These are phyloP conservation scores for Myotis findleyi DNA, from an alignment of 2,797 vertebrate genomes.

Conservation along the genomic window DNA sequence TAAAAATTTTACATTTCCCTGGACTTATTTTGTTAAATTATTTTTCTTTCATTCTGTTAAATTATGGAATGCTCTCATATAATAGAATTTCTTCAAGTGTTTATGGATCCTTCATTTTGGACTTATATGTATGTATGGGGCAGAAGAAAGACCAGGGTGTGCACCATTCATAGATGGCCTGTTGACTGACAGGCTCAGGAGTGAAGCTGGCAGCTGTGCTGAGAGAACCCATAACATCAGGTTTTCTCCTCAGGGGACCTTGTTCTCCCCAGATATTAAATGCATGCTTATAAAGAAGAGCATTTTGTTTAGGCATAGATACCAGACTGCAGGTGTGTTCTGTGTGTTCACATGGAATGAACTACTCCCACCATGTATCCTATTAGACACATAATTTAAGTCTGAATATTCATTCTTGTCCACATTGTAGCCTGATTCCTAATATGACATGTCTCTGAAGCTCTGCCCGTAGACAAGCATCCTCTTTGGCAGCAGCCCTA, in stretches of 20 bases:
- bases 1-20: not conserved
- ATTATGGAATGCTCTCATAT: not conserved
- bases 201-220: not conserved
- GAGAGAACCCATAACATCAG: not conserved
- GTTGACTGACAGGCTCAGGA: not conserved
- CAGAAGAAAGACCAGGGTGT: not conserved
- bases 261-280: not conserved
- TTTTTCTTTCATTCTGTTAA: slow-evolving; percentile 21
- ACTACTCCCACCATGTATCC: not conserved
- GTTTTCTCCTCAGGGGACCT: fast-evolving
- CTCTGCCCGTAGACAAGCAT: not conserved
- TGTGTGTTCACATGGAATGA: not conserved
- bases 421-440: not conserved
- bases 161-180: not conserved
- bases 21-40: not conserved
- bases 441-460: not conserved
- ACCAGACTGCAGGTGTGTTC: not conserved
- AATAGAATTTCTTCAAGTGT: not conserved
- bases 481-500: not conserved
- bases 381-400: not conserved
- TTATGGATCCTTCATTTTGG: not conserved
- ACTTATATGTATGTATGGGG: not conserved
- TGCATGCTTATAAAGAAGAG: not conserved
- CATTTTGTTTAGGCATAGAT: not conserved
- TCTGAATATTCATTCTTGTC: not conserved